Percentiles rank a stretch among this genome's conserved stretches.
phyloP scores from a whole-genome alignment of 2,797 vertebrate species.

The Arctocebus calabarensis region DNA sequence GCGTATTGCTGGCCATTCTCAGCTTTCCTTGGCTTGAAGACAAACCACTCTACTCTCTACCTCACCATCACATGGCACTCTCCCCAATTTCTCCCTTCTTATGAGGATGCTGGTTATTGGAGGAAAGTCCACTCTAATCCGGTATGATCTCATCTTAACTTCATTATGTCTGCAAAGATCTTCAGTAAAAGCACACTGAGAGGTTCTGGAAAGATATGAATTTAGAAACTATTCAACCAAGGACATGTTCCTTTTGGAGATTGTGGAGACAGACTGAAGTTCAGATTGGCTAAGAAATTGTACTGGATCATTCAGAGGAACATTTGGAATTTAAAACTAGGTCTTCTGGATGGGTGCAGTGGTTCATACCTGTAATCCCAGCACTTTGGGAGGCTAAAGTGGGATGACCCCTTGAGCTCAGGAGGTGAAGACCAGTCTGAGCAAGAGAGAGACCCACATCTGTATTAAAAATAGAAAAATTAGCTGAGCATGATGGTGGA shows the following conservation, averaged over 20 bases:
- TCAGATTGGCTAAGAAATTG: background rate
- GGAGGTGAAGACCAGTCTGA: too few relatives aligned
- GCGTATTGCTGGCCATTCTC: background rate
- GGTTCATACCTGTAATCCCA: too few relatives aligned
- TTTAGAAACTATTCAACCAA: background rate
- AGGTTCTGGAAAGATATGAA: background rate
- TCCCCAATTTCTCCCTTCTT: background rate
- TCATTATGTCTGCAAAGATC: background rate
- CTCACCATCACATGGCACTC: background rate
- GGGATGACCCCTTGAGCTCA: too few relatives aligned
- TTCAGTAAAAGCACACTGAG: background rate
- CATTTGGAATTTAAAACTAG: conserved; percentile 35
- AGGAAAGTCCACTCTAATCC: background rate
- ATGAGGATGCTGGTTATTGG: background rate
- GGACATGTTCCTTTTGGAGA: background rate
- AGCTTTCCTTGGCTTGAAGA: background rate
- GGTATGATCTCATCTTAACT: background rate
- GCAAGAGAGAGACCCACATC: too few relatives aligned
- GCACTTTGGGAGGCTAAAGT: too few relatives aligned
- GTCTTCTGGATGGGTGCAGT: background rate
- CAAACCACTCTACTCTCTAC: background rate
- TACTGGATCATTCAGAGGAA: background rate
- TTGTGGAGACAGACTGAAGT: background rate
- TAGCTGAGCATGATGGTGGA: too few relatives aligned
- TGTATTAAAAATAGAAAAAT: too few relatives aligned